Base-by-base conservation (phyloP, 2,113 vertebrate species). In the Cercopithecus mona region DNA sequence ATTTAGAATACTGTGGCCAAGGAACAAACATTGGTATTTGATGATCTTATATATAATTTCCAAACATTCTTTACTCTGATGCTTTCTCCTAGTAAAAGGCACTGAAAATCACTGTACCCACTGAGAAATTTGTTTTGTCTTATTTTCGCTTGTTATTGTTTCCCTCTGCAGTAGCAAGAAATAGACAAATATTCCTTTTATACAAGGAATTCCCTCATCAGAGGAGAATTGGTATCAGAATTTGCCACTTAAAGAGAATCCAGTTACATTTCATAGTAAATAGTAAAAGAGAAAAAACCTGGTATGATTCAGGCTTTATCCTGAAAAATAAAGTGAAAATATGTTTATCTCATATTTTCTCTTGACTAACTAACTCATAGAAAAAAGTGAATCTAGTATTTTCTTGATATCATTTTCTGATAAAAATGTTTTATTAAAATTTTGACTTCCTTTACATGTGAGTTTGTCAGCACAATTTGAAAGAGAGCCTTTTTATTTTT, bases 331-430 rank as follows among this genome's bases (percentile, higher is more conserved):
- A 88, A 81, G 59, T 90, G 70, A 90, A 72, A 50, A 43, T 66
- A 45, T 70, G 30, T 86, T 95, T 85, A 68, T 57, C 66, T 82
- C 76, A 30, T 55, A 68, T 75, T 23, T 90, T 50, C 48, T 50
- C 48, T 50, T 13, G 48, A 50, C 3, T 55, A 61, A 14, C 20
- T 48, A 90, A 76, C 43, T 73, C 30, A 84, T 45, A 94, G 40
- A 80, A 96, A 20, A 75, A 83, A 94, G 12, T 76, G 81, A 88
- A 48, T 90, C 68, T 83, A 83, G 2, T 70, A 35, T 92, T 94
- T n/a, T 66, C 80, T 78, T 78, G 57, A 61, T 68, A 90, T 59
- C 70, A 50, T 75, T 92, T 85, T 92, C 64, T 81, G 38, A 80
- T 32, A 23, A 89, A 90, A 93, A 75, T 38, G 2, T 16, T 11